Conservation (phyloP, 2,888 invertebrate genomes). For the Megalurothrips usitatus region DNA sequence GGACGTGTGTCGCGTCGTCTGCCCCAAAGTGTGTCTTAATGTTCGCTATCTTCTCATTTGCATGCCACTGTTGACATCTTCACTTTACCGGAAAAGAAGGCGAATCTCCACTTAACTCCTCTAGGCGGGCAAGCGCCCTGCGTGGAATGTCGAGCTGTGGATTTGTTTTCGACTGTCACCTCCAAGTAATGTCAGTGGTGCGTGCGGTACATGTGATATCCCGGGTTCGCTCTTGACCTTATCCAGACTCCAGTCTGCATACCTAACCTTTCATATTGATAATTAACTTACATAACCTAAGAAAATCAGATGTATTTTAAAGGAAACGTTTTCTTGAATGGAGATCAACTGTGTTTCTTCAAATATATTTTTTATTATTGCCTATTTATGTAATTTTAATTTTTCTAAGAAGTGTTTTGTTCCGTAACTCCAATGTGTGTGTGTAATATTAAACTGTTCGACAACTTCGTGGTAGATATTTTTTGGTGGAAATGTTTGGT, state of each 20-base stretch:
- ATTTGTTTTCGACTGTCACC: not conserved
- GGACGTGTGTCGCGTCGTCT: not conserved
- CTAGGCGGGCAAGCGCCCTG: no score
- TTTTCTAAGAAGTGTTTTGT: no score
- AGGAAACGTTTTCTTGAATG: not conserved
- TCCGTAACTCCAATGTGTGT: no score
- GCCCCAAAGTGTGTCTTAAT: not conserved
- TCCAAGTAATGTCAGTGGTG: not conserved
- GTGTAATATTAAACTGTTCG: no score
- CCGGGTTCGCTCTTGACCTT: slow-evolving; percentile 24
- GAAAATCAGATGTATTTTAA: not conserved
- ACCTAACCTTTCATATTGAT: slow-evolving; percentile 17
- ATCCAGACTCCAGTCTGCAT: slow-evolving; percentile 10
- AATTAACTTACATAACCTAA: slow-evolving; percentile 13
- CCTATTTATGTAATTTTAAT: no score
- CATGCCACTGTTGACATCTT: slow-evolving; percentile 22
- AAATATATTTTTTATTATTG: no score
- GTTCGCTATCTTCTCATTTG: not conserved
- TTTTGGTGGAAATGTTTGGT: no score
- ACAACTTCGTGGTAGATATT: no score
- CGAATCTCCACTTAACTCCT: not conserved
- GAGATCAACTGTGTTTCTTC: no score
- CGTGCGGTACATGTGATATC: not conserved
- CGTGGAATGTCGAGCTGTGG: not conserved
- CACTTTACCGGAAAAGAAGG: slow-evolving; percentile 12